Evolutionary conservation across 2,888 invertebrate species (phyloP).

Genomic region (Spisula subtruncata): DNA sequence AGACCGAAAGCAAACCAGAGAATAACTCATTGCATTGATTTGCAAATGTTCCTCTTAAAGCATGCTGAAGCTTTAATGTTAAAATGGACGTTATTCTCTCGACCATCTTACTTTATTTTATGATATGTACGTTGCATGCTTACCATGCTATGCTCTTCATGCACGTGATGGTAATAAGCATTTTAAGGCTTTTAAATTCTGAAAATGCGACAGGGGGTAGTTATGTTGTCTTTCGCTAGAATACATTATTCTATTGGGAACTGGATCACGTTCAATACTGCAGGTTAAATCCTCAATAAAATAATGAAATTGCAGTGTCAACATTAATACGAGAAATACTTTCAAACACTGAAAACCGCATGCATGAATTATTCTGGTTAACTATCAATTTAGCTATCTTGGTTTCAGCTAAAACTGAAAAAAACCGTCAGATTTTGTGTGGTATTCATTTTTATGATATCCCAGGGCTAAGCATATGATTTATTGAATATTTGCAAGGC

Average conservation of each 20-base stretch:
- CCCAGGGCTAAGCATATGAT: constrained; percentile 69
- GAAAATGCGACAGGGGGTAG: constrained; percentile 23
- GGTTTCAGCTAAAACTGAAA: constrained; percentile 56
- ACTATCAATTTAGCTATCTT: constrained; percentile 40
- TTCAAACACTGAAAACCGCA: constrained; percentile 32
- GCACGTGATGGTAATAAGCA: neutral
- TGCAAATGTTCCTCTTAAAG: neutral
- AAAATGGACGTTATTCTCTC: constrained; percentile 12
- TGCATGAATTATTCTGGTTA: constrained; percentile 38
- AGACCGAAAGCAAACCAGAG: no score
- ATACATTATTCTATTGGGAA: constrained; percentile 3
- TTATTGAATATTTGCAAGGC: constrained; percentile 72
- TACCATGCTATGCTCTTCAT: neutral
- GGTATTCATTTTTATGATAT: constrained; percentile 73
- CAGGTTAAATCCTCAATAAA: constrained; percentile 18
- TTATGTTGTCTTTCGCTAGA: constrained; percentile 17
- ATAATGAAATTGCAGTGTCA: constrained; percentile 24
- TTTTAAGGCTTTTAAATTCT: constrained; percentile 24
- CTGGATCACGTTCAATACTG: neutral
- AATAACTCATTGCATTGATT: no score
- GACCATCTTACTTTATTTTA: neutral
- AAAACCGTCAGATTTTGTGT: constrained; percentile 64
- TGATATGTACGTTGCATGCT: constrained; percentile 23
- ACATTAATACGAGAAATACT: constrained; percentile 16
- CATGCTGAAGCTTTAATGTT: neutral